A percentile compares a stretch with the other conserved stretches of the same genome.
These are phyloP conservation scores for Chlorops oryzae DNA, from an alignment of 1,140 invertebrate species.

Conservation along the genomic window DNA sequence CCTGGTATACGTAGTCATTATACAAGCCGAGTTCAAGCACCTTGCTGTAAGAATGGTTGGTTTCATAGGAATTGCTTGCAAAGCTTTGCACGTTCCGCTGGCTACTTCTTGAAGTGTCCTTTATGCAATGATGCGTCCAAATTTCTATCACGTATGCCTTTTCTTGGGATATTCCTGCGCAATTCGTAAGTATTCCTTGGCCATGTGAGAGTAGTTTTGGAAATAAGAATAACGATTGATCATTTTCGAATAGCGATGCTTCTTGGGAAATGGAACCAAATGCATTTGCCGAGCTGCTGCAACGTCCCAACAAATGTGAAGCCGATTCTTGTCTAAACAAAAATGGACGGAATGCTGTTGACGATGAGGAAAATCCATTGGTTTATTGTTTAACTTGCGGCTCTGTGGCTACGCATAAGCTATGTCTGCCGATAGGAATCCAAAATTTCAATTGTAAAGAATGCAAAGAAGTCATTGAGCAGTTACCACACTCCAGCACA, in stretches of 20 bases:
- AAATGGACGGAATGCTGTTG: neutral
- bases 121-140: conserved; percentile 58
- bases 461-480: conserved; percentile 4
- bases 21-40: conserved; percentile 23
- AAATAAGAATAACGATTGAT: neutral
- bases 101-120: conserved; percentile 65
- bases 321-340: conserved; percentile 35
- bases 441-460: conserved; percentile 12
- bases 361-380: conserved; percentile 8
- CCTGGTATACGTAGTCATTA: neutral
- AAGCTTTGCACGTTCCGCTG: conserved; percentile 50
- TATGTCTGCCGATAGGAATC: neutral
- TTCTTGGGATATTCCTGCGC: conserved; percentile 61
- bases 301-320: conserved; percentile 34
- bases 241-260: conserved; percentile 52
- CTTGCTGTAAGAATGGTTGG: conserved; percentile 51
- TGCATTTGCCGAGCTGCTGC: conserved; percentile 53
- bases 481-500: too few species aligned
- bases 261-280: conserved; percentile 62
- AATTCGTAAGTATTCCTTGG: conserved; percentile 35
- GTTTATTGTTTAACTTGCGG: conserved; percentile 9
- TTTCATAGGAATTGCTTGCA: conserved; percentile 53
- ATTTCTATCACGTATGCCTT: conserved; percentile 54
- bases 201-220: neutral
- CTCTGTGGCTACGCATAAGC: conserved; percentile 9